Conservation (phyloP, 2,113 vertebrate species). For the Pangasianodon hypophthalmus region DNA sequence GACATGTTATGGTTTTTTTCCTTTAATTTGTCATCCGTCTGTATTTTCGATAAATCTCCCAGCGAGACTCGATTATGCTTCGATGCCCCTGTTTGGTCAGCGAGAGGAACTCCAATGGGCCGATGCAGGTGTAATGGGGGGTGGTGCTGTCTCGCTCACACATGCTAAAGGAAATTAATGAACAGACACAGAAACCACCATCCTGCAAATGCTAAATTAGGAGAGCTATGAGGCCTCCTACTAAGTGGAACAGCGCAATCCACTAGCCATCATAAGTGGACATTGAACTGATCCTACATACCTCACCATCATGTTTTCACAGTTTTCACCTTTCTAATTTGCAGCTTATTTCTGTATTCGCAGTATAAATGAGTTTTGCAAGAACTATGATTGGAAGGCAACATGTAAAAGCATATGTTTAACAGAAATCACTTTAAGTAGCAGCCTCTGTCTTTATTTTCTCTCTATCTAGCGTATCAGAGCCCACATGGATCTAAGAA, state of each 20-base stretch:
- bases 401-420: background rate
- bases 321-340: background rate
- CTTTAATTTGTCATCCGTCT: conserved; percentile 9
- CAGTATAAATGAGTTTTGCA: background rate
- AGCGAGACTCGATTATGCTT: background rate
- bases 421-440: background rate
- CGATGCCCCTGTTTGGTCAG: conserved; percentile 40
- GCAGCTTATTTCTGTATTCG: background rate
- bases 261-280: background rate
- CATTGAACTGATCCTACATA: background rate
- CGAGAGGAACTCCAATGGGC: conserved; percentile 61
- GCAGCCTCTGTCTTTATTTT: background rate
- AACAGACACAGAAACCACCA: conserved; percentile 64
- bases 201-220: conserved; percentile 75
- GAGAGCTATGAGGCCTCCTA: conserved; percentile 73
- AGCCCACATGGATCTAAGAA: background rate
- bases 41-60: background rate
- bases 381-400: background rate
- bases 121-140: conserved; percentile 59
- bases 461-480: background rate
- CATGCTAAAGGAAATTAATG: conserved; percentile 75
- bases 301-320: background rate
- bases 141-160: conserved; percentile 62
- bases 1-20: background rate
- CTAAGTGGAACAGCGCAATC: conserved; percentile 55